Base-by-base conservation (phyloP, 1,140 invertebrate species). In the Babylonia areolata region DNA sequence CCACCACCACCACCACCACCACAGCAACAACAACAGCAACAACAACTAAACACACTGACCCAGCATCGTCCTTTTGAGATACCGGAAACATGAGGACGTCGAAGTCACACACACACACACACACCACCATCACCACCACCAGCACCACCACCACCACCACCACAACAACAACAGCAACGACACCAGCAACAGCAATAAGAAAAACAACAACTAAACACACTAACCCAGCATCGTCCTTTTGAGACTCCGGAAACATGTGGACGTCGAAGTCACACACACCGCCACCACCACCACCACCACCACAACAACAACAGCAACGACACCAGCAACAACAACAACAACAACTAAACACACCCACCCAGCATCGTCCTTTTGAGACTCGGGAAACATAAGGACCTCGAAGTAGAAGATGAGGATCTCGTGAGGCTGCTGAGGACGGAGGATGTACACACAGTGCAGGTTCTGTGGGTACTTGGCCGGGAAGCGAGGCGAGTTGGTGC, bases 401-500 rank as follows among this genome's bases (percentile, higher is more conserved):
- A 92, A 91, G 77, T 88, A 88, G 46, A 92, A 87, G 9, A 90
- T 77, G 35, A 92, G 77, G 20, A 88, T 84, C 54, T 90, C 87
- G 12, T 78, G 87, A 6, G 42, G 51, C 40, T 84, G 37, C 40
- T 84, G 37, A 23, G 90, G 90, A 79, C 91, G 87, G 94, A 99
- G 98, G 89, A 97, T 96, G 95, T 98, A 99, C 69, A 97, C 97
- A 95, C 98, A 99, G 95, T 97, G 97, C 42, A 97, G 98, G 92
- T 97, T 96, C 90, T 97, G 97, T 77, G 98, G 98, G 95, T 99
- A 99, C 95, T 98, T 98, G 91, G 97, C 97, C 90, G 98, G 98
- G 96, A 99, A 98, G 69, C 98, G 96, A 20, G 98, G 98, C 33
- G 98, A 99, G 94, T 99, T 99, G 93, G 99, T 98, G 90, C 97